Conservation (phyloP, 2,113 vertebrate genomes). For the Cottus gobio region DNA sequence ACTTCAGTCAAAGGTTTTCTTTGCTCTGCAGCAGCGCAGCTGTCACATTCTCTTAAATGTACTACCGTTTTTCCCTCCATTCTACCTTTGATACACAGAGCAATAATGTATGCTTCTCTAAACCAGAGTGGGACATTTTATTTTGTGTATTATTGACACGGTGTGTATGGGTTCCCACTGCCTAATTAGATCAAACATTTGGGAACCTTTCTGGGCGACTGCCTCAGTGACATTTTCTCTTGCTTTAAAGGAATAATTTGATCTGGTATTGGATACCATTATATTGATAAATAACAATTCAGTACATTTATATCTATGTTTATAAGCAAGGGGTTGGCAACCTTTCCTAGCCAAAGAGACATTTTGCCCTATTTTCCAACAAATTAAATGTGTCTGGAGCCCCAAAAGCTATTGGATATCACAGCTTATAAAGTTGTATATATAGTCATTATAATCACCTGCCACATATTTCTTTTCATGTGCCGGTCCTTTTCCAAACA, state of each 20-base stretch:
- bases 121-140: background rate
- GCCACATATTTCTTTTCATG: no score
- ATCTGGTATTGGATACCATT: no score
- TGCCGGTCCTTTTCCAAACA: no score
- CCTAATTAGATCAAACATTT: background rate
- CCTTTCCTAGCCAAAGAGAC: no score
- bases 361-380: no score
- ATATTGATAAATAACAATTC: no score
- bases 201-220: background rate
- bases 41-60: background rate
- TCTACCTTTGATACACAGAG: background rate
- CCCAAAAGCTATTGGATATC: no score
- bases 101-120: background rate
- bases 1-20: background rate
- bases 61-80: background rate
- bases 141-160: background rate
- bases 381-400: no score
- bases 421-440: no score
- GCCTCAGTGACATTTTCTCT: background rate
- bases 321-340: no score
- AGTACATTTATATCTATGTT: no score
- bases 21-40: slow-evolving; percentile 8
- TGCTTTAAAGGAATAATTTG: slow-evolving; percentile 1
- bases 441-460: no score
- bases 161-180: slow-evolving; percentile 4